These are phyloP conservation scores for Atta colombica DNA, from an alignment of 1,140 invertebrate species.

Conservation along the genomic window DNA sequence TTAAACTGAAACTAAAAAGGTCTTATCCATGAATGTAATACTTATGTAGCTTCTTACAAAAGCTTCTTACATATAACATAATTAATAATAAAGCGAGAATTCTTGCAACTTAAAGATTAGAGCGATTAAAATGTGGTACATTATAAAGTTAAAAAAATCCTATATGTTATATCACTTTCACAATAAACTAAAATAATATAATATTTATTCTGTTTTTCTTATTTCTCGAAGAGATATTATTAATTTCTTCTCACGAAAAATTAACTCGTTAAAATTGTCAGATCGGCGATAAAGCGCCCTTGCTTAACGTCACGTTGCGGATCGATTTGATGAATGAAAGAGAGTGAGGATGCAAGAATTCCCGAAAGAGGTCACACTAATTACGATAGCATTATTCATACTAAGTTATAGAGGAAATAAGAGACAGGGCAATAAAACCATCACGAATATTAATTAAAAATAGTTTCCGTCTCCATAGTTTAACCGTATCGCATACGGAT, in stretches of 20 bases:
- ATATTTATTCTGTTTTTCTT: background rate
- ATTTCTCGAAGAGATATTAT: constrained; percentile 30
- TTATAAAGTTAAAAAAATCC: too few species aligned
- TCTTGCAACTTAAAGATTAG: too few species aligned
- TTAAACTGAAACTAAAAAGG: too few species aligned
- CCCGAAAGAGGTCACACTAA: constrained; percentile 48
- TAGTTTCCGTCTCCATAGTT: background rate
- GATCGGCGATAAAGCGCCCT: constrained; percentile 51
- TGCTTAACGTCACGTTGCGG: constrained; percentile 49
- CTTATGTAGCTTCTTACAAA: too few species aligned
- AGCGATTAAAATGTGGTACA: too few species aligned
- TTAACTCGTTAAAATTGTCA: constrained; percentile 56
- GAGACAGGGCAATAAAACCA: constrained; percentile 30
- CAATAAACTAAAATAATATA: background rate
- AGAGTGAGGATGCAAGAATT: constrained; percentile 54
- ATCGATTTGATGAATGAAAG: constrained; percentile 62
- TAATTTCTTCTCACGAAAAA: constrained; percentile 27
- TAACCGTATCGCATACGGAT: background rate
- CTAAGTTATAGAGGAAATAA: constrained; percentile 45
- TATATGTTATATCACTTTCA: background rate
- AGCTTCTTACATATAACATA: too few species aligned
- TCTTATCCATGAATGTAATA: too few species aligned
- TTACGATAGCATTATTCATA: constrained; percentile 50
- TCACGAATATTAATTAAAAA: constrained; percentile 53
- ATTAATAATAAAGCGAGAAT: too few species aligned